Percentiles rank a stretch among this genome's conserved stretches.
These are phyloP conservation scores for Arion vulgaris DNA, from an alignment of 1,140 invertebrate species.

Conservation along the genomic window DNA sequence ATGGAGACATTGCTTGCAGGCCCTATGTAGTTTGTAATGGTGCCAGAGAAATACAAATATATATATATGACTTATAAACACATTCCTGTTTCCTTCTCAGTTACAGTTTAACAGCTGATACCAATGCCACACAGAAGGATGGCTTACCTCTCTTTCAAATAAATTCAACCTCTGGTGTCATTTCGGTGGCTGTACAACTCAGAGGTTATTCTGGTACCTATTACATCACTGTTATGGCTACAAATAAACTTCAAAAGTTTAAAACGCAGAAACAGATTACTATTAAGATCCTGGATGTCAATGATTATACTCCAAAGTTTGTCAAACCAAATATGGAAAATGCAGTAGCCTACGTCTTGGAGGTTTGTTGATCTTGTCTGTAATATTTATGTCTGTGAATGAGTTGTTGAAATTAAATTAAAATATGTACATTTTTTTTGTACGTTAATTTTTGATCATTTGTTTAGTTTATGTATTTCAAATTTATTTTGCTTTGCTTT, in stretches of 20 bases:
- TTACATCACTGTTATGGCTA: slow-evolving; percentile 56
- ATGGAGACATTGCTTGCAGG: no score
- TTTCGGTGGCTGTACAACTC: neutral
- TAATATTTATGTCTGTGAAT: neutral
- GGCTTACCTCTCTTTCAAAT: slow-evolving; percentile 45
- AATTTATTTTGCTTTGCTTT: no score
- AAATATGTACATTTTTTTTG: no score
- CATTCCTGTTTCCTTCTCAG: slow-evolving; percentile 8
- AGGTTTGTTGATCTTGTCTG: slow-evolving; percentile 39
- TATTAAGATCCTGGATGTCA: slow-evolving; percentile 56
- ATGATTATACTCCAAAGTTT: slow-evolving; percentile 55
- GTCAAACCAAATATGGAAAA: slow-evolving; percentile 42
- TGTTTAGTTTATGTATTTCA: no score
- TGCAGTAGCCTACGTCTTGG: slow-evolving; percentile 40
- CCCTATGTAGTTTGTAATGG: no score
- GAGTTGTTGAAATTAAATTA: no score
- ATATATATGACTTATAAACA: no score
- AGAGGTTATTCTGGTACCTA: slow-evolving; percentile 45
- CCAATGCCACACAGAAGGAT: slow-evolving; percentile 47
- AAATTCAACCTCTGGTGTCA: slow-evolving; percentile 43
- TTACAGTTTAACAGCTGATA: slow-evolving; percentile 47
- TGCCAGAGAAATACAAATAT: no score
- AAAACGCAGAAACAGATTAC: slow-evolving; percentile 34
- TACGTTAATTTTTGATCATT: no score
- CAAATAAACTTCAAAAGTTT: slow-evolving; percentile 46